Evolutionary conservation across 2,888 invertebrate species (phyloP).

Genomic region (Gisinianus flammeolus): DNA sequence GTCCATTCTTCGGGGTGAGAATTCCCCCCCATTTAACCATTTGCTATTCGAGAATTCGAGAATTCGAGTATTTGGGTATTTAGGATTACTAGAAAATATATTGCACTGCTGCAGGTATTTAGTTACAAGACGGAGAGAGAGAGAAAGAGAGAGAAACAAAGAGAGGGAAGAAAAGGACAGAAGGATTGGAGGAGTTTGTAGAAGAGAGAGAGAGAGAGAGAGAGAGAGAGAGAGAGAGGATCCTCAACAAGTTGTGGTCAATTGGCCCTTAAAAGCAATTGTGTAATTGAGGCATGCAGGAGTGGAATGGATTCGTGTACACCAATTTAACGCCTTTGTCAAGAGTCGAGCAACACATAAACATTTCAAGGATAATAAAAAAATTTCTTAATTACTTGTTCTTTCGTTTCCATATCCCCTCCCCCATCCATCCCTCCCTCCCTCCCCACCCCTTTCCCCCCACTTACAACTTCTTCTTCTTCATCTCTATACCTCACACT

Average conservation of each 20-base stretch:
- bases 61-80: no score
- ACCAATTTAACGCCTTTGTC: constrained; percentile 58
- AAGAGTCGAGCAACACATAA: constrained; percentile 47
- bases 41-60: no score
- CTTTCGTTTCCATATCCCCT: neutral
- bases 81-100: no score
- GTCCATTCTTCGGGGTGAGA: no score
- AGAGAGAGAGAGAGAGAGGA: neutral
- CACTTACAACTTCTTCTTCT: neutral
- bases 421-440: constrained; percentile 16
- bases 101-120: neutral
- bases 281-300: constrained; percentile 53
- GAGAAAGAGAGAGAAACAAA: neutral
- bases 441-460: neutral
- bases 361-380: constrained; percentile 55
- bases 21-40: no score
- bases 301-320: constrained; percentile 28
- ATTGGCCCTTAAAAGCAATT: constrained; percentile 57
- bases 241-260: constrained; percentile 38
- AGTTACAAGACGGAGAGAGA: neutral
- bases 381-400: constrained; percentile 55
- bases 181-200: neutral
- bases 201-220: neutral
- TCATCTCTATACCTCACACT: neutral
- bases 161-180: neutral